Conservation (phyloP, 2,888 invertebrate species). For the Gerosis bhagava region DNA sequence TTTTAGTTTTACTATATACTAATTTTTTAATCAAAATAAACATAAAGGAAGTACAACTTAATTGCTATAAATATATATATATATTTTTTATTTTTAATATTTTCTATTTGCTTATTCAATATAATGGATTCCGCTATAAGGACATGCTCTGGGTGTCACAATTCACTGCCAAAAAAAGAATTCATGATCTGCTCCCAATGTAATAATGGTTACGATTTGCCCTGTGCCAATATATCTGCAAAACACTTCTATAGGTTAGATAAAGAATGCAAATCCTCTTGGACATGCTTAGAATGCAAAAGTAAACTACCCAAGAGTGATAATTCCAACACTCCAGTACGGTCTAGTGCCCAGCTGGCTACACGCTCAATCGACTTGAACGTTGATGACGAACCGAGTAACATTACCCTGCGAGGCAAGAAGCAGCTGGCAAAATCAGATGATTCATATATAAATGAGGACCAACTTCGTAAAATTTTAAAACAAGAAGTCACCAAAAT, state of each 20-base stretch:
- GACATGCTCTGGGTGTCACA: conserved; percentile 1
- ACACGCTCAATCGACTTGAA: too few species aligned
- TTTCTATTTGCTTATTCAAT: too few species aligned
- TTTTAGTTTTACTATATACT: too few species aligned
- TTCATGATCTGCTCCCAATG: neutral
- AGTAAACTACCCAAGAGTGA: conserved; percentile 3
- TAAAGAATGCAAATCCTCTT: neutral
- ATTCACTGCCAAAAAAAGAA: conserved; percentile 1
- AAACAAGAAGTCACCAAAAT: conserved; percentile 4
- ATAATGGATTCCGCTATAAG: too few species aligned
- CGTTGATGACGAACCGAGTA: neutral
- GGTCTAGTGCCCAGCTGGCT: too few species aligned
- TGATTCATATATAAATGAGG: conserved; percentile 5
- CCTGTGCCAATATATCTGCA: conserved; percentile 1
- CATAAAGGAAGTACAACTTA: too few species aligned
- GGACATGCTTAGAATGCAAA: neutral
- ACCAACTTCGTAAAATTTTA: neutral
- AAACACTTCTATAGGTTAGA: neutral
- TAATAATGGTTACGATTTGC: neutral
- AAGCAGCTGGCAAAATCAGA: neutral
- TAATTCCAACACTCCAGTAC: conserved; percentile 6
- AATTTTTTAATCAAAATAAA: too few species aligned
- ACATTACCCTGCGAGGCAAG: conserved; percentile 2
- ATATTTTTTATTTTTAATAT: too few species aligned
- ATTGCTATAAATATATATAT: too few species aligned